A percentile compares a stretch with the other conserved stretches of the same genome.
phyloP scores from a whole-genome alignment of 1,140 invertebrate species.

The Physella acuta region DNA sequence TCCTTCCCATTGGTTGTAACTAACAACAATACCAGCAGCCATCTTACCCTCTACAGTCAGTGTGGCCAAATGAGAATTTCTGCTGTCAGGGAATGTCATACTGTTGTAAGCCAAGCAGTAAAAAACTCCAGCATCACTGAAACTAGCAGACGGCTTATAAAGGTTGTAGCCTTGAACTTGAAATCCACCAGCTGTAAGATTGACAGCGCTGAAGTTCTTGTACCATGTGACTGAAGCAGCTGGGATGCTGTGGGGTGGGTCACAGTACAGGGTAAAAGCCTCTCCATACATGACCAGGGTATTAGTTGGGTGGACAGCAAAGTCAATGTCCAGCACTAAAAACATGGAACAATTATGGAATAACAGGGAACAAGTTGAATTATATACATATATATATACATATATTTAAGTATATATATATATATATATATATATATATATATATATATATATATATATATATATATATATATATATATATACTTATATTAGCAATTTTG shows the following conservation, averaged over 20 bases:
- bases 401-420: too few species aligned
- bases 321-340: slow-evolving; percentile 27
- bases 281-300: slow-evolving; percentile 45
- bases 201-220: slow-evolving; percentile 43
- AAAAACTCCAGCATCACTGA: slow-evolving; percentile 43
- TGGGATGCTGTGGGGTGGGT: slow-evolving; percentile 46
- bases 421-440: too few species aligned
- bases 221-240: slow-evolving; percentile 49
- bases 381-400: too few species aligned
- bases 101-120: slow-evolving; percentile 50
- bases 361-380: too few species aligned
- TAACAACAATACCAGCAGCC: too few species aligned
- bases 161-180: slow-evolving; percentile 37
- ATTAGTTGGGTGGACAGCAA: slow-evolving; percentile 31
- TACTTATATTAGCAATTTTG: too few species aligned
- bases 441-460: too few species aligned
- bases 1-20: too few species aligned
- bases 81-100: slow-evolving; percentile 35
- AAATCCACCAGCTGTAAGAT: slow-evolving; percentile 9
- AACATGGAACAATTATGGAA: too few species aligned
- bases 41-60: slow-evolving; percentile 46
- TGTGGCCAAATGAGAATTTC: slow-evolving; percentile 40
- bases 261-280: slow-evolving; percentile 34
- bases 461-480: too few species aligned
- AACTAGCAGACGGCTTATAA: slow-evolving; percentile 40